phyloP scores from a whole-genome alignment of 2,888 invertebrate genomes.

The Herminia tarsipennalis region DNA sequence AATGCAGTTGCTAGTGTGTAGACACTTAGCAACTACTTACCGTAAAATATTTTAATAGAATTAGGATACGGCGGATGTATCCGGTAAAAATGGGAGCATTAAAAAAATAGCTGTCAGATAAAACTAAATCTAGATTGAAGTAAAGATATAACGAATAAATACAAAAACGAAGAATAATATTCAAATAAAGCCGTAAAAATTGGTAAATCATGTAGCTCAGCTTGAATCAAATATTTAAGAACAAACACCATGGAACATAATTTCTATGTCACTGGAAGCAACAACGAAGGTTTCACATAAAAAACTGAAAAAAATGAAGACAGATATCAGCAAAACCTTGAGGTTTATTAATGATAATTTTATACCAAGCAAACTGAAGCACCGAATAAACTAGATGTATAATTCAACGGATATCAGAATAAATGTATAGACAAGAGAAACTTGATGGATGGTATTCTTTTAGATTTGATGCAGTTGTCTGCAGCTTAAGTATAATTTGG shows the following conservation, averaged over 20 bases:
- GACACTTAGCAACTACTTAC: constrained; percentile 38
- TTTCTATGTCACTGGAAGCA: constrained; percentile 38
- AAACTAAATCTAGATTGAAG: too few relatives aligned
- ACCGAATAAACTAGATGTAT: constrained; percentile 52
- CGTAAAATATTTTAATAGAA: too few relatives aligned
- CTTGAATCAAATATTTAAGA: too few relatives aligned
- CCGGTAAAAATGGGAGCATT: too few relatives aligned
- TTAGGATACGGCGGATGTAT: too few relatives aligned
- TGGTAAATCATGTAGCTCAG: too few relatives aligned
- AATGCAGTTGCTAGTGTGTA: constrained; percentile 55
- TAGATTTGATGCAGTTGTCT: constrained; percentile 73
- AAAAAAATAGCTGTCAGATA: too few relatives aligned
- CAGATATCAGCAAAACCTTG: constrained; percentile 47
- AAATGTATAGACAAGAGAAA: constrained; percentile 48
- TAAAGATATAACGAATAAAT: too few relatives aligned
- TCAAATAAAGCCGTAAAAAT: too few relatives aligned
- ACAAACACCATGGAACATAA: constrained; percentile 20
- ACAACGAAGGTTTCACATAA: constrained; percentile 24
- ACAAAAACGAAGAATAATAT: too few relatives aligned
- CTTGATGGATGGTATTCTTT: constrained; percentile 60
- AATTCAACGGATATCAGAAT: constrained; percentile 67
- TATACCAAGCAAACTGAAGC: constrained; percentile 60
- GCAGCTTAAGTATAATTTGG: constrained; percentile 70
- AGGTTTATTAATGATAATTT: constrained; percentile 71
- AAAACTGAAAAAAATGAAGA: constrained; percentile 20